Base-by-base conservation (phyloP, 2,797 vertebrate genomes). In the Anisognathus igniventris region DNA sequence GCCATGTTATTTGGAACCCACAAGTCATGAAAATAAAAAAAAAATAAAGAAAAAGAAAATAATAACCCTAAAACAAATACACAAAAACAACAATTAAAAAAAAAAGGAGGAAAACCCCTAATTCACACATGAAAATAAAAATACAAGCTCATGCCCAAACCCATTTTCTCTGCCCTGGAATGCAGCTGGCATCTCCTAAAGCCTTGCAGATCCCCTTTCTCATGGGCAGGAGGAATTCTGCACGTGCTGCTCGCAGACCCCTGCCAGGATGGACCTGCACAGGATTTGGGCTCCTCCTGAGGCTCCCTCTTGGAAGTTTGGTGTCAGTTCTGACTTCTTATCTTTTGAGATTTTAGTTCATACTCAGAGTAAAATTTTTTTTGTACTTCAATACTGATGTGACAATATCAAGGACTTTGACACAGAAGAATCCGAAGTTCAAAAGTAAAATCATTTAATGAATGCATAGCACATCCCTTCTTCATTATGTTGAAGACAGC, bases 401-500 rank as follows among this genome's bases (percentile, higher is more conserved):
- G 74, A 80, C 5, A 21, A 65, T 89, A 97, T 64, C 72, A 86
- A 96, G 90, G 90, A 91, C 92, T 91, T 90, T 90, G 96, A 95
- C 96, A 96, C 84, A 83, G 93, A 85, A 90, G 92, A 96, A 95
- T 96, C 77, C 56, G 28, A 93, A 96, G 96, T 97, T 97, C 95
- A 96, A 90, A 97, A 97, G 95, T 95, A 97, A 98, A 97, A 94
- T 88, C 78, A 62, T 96, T 96, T 97, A 98, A 98, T 96, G 96
- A 97, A 98, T 97, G 97, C 96, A 92, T 6, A 93, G 88, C 84
- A 97, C 93, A 96, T 76, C 95, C 89, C 95, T 95, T 85, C 92
- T 91, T 97, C 96, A 96, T 97, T 96, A 97, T 94, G 91, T 94
- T 88, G 88, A 97, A 95, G 88, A 65, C 89, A 76, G 92, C 73